Conservation (phyloP, 1,140 invertebrate species). For the Paramacrobiotus metropolitanus region DNA sequence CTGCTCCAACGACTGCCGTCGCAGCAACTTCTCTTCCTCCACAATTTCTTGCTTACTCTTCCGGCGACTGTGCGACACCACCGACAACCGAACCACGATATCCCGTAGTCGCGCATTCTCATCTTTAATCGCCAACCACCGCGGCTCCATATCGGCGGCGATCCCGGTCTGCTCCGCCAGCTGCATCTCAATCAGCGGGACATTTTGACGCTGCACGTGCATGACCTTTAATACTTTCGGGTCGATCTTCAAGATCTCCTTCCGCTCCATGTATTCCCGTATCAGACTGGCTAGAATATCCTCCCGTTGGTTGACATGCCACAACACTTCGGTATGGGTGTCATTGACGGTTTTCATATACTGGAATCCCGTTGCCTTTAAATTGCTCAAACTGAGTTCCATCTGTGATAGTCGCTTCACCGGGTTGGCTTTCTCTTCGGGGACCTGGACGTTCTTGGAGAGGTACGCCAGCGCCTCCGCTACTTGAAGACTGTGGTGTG, state of each 20-base stretch:
- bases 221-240: background rate
- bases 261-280: background rate
- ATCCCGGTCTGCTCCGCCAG: background rate
- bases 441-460: background rate
- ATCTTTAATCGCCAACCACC: background rate
- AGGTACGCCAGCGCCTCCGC: background rate
- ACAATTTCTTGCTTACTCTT: too few species aligned
- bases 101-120: background rate
- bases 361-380: background rate
- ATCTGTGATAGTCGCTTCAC: background rate
- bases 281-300: background rate
- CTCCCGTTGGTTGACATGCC: background rate
- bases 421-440: background rate
- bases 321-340: background rate
- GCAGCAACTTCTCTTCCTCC: too few species aligned
- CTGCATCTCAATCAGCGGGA: background rate
- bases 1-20: too few species aligned
- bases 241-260: background rate
- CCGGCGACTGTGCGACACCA: too few species aligned
- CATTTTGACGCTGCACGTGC: background rate
- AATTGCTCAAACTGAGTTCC: background rate
- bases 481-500: background rate
- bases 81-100: too few species aligned
- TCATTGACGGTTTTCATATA: background rate
- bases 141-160: background rate